These are phyloP conservation scores for Hydrotaea cyrtoneurina DNA, from an alignment of 2,888 invertebrate genomes.

Conservation along the genomic window DNA sequence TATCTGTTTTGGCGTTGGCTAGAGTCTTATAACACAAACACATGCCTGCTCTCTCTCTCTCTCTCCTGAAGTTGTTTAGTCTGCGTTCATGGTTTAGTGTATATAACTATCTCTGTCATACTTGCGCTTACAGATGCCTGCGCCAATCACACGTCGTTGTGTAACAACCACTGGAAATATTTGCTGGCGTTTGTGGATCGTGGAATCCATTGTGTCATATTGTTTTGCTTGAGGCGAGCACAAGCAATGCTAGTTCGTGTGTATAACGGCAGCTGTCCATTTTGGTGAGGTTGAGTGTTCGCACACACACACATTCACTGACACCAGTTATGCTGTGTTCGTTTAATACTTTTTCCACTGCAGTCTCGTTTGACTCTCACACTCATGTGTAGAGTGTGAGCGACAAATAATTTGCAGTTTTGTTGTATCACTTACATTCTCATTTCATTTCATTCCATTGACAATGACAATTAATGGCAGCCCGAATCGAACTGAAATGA, in stretches of 20 bases:
- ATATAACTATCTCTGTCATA: slow-evolving; percentile 29
- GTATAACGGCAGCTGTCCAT: slow-evolving; percentile 30
- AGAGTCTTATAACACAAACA: too few species aligned
- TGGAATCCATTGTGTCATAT: slow-evolving; percentile 47
- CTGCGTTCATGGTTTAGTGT: neutral
- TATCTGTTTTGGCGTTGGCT: neutral
- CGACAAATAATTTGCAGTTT: slow-evolving; percentile 34
- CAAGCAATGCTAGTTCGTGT: neutral
- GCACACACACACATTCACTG: neutral
- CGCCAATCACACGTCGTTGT: slow-evolving; percentile 44
- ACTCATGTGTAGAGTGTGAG: neutral
- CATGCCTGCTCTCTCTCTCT: neutral
- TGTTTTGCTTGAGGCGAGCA: too few species aligned
- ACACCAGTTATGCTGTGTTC: neutral
- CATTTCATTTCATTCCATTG: slow-evolving; percentile 35
- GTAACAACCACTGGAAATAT: slow-evolving; percentile 46
- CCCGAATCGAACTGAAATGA: slow-evolving; percentile 10
- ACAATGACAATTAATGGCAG: slow-evolving; percentile 59
- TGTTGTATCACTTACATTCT: slow-evolving; percentile 41
- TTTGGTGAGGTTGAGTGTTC: neutral
- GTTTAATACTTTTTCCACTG: slow-evolving; percentile 12
- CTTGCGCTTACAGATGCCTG: neutral
- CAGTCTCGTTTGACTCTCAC: neutral
- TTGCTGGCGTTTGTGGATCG: slow-evolving; percentile 52
- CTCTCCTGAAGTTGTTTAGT: too few species aligned